A percentile compares a stretch with the other conserved stretches of the same genome.
These are phyloP conservation scores for Drosophila ezoana DNA, from an alignment of 2,888 invertebrate species.

Conservation along the genomic window DNA sequence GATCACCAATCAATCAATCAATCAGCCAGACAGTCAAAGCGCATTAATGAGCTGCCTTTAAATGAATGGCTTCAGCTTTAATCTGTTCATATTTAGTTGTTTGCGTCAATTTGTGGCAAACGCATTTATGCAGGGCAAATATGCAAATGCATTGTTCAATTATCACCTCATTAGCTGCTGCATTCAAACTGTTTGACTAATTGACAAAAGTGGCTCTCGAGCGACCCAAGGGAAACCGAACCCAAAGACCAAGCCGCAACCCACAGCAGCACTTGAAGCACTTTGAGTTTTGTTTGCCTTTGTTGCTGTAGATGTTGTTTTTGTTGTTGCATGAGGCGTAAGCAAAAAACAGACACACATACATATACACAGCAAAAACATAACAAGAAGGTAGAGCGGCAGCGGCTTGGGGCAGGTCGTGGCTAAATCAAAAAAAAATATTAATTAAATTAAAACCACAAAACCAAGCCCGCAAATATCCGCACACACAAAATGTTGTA, in stretches of 20 bases:
- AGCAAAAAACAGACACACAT: slow-evolving; percentile 19
- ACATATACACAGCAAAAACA: neutral
- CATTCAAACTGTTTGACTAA: slow-evolving; percentile 55
- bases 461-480: slow-evolving; percentile 82
- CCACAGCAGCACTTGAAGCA: slow-evolving; percentile 23
- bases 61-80: too few species aligned
- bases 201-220: slow-evolving; percentile 51
- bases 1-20: too few species aligned
- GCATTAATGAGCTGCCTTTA: too few species aligned
- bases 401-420: neutral
- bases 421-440: slow-evolving; percentile 67
- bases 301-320: neutral
- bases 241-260: slow-evolving; percentile 10
- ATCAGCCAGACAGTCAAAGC: too few species aligned
- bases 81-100: too few species aligned
- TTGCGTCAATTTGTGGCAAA: too few species aligned
- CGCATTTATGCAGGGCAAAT: slow-evolving; percentile 5
- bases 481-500: slow-evolving; percentile 82
- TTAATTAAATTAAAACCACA: slow-evolving; percentile 84
- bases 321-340: neutral
- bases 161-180: slow-evolving; percentile 58
- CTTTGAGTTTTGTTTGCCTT: slow-evolving; percentile 20
- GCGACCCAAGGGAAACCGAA: slow-evolving; percentile 15
- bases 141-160: slow-evolving; percentile 57
- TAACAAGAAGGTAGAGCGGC: neutral